phyloP scores from a whole-genome alignment of 2,888 invertebrate species.

The Ichneumon xanthorius region DNA sequence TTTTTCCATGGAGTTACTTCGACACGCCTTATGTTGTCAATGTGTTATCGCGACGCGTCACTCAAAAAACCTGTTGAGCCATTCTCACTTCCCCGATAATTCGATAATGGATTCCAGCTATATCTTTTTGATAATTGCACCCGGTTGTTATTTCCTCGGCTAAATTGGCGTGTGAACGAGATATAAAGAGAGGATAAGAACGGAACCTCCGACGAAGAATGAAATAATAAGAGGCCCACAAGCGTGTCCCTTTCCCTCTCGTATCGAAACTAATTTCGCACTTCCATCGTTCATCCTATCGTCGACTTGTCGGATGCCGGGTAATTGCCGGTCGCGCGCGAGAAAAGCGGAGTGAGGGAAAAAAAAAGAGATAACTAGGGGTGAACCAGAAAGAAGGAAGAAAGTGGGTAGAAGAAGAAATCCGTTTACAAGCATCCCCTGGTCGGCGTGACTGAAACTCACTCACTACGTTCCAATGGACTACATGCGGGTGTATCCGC shows the following conservation, averaged over 20 bases:
- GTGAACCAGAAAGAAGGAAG: conserved; percentile 16
- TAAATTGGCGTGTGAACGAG: conserved; percentile 35
- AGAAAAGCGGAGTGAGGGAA: conserved; percentile 40
- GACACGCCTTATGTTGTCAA: too few species aligned
- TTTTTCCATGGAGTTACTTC: too few species aligned
- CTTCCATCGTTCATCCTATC: conserved; percentile 66
- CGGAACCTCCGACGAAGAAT: neutral
- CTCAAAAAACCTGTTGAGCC: neutral
- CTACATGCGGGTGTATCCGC: conserved; percentile 53
- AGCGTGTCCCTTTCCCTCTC: conserved; percentile 35
- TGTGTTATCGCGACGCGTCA: too few species aligned
- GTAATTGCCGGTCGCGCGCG: conserved; percentile 62
- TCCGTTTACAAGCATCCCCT: conserved; percentile 61
- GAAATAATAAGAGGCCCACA: conserved; percentile 11
- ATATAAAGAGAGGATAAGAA: conserved; percentile 27
- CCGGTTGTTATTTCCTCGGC: conserved; percentile 14
- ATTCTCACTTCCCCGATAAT: conserved; percentile 9
- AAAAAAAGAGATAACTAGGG: conserved; percentile 13
- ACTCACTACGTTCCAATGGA: conserved; percentile 53
- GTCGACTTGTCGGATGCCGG: conserved; percentile 60
- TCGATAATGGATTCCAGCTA: conserved; percentile 19
- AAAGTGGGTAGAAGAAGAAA: conserved; percentile 44
- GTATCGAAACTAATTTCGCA: conserved; percentile 66
- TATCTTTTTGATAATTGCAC: conserved; percentile 6
- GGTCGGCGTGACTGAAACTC: conserved; percentile 56